Base-by-base conservation (phyloP, 2,113 vertebrate species). In the Accipiter virgatus region DNA sequence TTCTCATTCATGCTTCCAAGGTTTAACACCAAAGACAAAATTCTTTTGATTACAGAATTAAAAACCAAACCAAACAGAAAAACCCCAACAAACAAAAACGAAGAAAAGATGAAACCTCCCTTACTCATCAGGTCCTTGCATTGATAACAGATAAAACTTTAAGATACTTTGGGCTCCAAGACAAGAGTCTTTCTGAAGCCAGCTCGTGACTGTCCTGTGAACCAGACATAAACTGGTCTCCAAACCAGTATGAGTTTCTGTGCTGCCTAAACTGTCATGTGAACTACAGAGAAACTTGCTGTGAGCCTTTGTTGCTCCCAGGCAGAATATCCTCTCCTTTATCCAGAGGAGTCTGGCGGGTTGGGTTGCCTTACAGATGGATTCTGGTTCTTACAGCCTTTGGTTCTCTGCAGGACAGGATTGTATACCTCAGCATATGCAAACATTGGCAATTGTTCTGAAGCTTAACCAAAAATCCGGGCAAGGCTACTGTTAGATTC, bases 1-100 rank as follows among this genome's bases (percentile, higher is more conserved):
- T 95, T 93, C 72, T 93, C 65, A 52, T 84, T 96, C 85, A 95
- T 92, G 80, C 85, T 97, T 97, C 91, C 62, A 65, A 95, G 53
- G 70, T 96, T 94, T 93, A 88, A 91, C 91, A 96, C 97, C 96
- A 97, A 97, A 98, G 94, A 97, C 50, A 78, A 66, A 7, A 59
- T 89, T 90, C 10, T 78, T 93, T 86, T 89, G 66, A 80, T 90
- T 63, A 66, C 85, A 82, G 55, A 74, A 83, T 65, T 90, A 21
- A 90, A 81, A 83, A 94, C 32, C 32, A 56, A n/a, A 73, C 14
- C 20, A 72, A 63, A 56, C 9, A n/a, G 50, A 48, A 40, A 31
- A 23, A 13, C 3, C 14, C 7, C 23, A 52, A 26, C 19, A 43
- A 62, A 23, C 18, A 19, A 56, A 53, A 31, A 16, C 1, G 5